Evolutionary conservation across 2,797 vertebrate genomes (phyloP).

Genomic region (Aeoliscus strigatus): DNA sequence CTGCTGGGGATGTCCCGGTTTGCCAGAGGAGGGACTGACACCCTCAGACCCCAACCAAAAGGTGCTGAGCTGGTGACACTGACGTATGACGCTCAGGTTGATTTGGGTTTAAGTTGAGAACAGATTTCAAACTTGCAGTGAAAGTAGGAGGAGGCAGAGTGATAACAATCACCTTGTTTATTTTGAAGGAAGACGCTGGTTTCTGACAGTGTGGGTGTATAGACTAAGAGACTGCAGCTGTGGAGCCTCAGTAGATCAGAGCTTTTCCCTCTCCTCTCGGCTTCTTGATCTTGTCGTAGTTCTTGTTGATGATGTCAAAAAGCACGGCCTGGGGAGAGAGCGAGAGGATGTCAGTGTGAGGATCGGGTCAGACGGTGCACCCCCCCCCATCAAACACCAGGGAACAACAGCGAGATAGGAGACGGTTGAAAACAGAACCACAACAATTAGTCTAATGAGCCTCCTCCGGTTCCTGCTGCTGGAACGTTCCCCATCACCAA

Average conservation of each 20-base stretch:
- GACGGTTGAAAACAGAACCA: constrained; percentile 47
- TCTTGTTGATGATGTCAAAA: constrained; percentile 87
- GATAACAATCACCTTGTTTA: constrained; percentile 56
- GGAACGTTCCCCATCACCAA: too few species aligned
- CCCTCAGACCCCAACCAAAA: constrained; percentile 2
- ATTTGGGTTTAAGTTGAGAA: too few species aligned
- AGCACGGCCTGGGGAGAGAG: constrained; percentile 76
- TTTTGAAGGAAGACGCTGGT: constrained; percentile 41
- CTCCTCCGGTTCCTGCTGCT: constrained; percentile 12
- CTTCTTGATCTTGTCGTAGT: constrained; percentile 90
- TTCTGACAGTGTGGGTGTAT: constrained; percentile 14
- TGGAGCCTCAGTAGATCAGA: constrained; percentile 81
- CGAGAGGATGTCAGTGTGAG: background rate
- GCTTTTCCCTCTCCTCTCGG: constrained; percentile 86
- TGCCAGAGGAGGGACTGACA: constrained; percentile 69
- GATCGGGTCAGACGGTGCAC: constrained; percentile 18
- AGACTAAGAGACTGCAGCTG: constrained; percentile 15
- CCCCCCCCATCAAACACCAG: constrained; percentile 43
- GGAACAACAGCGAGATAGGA: constrained; percentile 31
- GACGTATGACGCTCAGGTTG: too few species aligned
- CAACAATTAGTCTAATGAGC: constrained; percentile 52
- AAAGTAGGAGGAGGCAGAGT: constrained; percentile 1
- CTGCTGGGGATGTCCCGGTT: constrained; percentile 71
- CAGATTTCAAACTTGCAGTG: background rate
- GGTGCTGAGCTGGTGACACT: too few species aligned